Evolutionary conservation across 2,888 invertebrate genomes (phyloP), one percentile per base, ranked within the genome.

Genomic region (Stenodera caucasica): DNA sequence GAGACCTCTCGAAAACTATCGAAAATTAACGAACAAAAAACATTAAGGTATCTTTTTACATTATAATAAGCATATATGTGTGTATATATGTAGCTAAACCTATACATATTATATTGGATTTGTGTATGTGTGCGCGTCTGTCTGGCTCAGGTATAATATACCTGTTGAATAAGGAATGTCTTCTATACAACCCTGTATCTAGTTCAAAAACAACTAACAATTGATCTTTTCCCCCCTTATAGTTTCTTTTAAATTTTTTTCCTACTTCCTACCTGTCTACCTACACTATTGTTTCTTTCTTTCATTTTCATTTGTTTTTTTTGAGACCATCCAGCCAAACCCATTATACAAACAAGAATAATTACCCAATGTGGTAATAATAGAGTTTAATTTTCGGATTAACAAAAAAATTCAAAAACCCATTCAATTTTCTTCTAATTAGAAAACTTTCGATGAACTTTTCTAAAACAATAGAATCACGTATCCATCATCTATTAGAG

Each of bases 11-110:
- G 75, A 70, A 72, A 70, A 63, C 59, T 67, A 61, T 65, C 75
- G 75, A 73, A 71, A 68, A 57, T 66, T 73, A 71, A 74, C 63
- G 66, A 67, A 60, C 66, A 65, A 67, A 70, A 72, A 74, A 70
- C 60, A 63, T 53, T 62, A 56, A 67, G 63, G 45, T 45, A 21
- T 45, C 21, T 21, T 21, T 45, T 45, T 12, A 45, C 18, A 40
- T 37, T 14, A 37, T 40, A 40, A 40, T 40, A 18, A 40, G 18
- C 18, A 6, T 21, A 2, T 18, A 21, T 45, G 45, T 45, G 21
- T 45, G 45, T 26, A 7, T 26, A n/a, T 26, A 7, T 26, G 26
- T 26, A 7, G 3, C 3, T 26, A 26, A 5, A 5, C 7, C 3
- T 26, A 26, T 26, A 26, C 26, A 26, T 7, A 3, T 26, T 26